Percentiles rank a stretch among this genome's conserved stretches.
Conservation (phyloP, 2,888 invertebrate genomes). For the Drosophila putrida region DNA sequence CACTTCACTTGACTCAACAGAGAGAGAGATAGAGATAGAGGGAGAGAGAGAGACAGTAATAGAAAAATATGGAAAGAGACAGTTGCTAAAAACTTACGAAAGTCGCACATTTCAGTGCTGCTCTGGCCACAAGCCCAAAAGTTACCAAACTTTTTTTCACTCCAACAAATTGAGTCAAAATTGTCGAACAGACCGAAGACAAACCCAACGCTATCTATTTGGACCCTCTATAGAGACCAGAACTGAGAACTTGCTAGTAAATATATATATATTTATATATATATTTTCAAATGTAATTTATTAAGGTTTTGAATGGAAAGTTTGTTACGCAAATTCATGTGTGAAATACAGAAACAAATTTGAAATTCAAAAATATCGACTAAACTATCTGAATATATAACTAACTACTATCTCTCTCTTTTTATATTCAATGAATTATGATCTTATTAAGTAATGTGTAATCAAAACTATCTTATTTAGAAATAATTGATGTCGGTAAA, state of each 20-base stretch:
- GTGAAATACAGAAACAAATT: no score
- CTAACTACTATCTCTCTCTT: no score
- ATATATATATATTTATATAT: no score
- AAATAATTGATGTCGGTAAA: no score
- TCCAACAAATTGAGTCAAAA: conserved; percentile 41
- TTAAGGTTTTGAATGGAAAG: no score
- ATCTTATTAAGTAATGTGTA: no score
- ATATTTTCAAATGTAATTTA: no score
- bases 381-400: no score
- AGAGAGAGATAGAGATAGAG: neutral
- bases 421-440: no score
- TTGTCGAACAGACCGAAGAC: conserved; percentile 49
- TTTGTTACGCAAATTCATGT: no score
- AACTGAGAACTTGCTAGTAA: neutral
- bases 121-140: conserved; percentile 58
- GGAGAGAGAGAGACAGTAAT: neutral
- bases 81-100: conserved; percentile 41
- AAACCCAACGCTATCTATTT: conserved; percentile 33
- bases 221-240: neutral
- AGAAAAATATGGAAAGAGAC: neutral
- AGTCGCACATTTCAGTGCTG: conserved; percentile 41
- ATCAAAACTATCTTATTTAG: no score
- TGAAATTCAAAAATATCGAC: no score
- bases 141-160: conserved; percentile 43
- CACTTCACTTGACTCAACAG: conserved; percentile 8